phyloP scores from a whole-genome alignment of 37 sponge, comb jelly and placozoan genomes.

The Oopsacas minuta region DNA sequence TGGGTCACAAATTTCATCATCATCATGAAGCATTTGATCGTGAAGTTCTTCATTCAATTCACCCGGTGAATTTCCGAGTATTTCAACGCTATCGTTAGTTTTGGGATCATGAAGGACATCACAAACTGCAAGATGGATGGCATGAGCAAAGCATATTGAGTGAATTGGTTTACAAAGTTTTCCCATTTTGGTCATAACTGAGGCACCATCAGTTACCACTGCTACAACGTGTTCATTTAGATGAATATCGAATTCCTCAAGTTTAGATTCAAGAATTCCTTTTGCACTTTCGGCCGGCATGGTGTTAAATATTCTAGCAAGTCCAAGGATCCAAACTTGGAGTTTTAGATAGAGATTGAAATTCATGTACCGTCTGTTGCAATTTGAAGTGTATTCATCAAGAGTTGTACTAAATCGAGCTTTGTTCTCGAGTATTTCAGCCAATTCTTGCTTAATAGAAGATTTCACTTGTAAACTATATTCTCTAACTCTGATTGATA shows the following conservation, averaged over 20 bases:
- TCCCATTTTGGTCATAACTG: conserved; percentile 5
- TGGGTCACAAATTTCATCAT: background rate
- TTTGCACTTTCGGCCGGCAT: conserved; percentile 1
- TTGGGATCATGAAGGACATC: background rate
- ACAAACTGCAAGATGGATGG: background rate
- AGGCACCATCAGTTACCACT: conserved; percentile 14
- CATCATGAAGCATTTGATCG: background rate
- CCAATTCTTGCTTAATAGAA: background rate
- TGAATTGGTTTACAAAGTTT: background rate
- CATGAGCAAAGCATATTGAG: background rate
- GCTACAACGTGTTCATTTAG: conserved; percentile 5
- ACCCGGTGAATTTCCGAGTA: too few relatives aligned
- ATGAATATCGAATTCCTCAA: background rate
- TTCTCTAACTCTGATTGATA: background rate
- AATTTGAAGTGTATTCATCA: conserved; percentile 17
- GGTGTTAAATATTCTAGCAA: background rate
- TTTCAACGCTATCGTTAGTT: background rate
- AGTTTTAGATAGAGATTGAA: background rate
- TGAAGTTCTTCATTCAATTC: too few relatives aligned
- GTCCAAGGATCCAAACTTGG: conserved; percentile 12
- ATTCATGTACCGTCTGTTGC: background rate
- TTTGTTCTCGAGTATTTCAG: background rate
- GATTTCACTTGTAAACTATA: background rate
- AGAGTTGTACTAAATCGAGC: conserved; percentile 1
- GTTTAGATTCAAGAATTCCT: background rate